Evolutionary conservation across 1,140 invertebrate genomes (phyloP).

Genomic region (Aphis craccivora): DNA sequence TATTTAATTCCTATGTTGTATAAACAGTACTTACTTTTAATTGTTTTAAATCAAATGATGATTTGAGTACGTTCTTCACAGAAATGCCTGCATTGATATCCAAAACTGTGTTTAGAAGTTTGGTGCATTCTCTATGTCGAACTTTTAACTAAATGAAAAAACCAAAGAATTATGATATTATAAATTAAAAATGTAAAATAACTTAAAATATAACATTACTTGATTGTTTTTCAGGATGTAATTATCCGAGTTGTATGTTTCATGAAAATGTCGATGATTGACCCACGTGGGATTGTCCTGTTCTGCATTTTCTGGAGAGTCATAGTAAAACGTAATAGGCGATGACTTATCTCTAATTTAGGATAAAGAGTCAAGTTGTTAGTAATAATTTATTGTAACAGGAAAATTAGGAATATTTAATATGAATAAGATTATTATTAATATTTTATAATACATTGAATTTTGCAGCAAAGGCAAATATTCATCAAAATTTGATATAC

Average conservation of each 20-base stretch:
- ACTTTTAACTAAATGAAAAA: constrained; percentile 64
- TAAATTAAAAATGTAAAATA: neutral
- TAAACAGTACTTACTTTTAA: constrained; percentile 61
- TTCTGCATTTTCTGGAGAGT: constrained; percentile 62
- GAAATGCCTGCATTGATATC: constrained; percentile 67
- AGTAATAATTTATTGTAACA: neutral
- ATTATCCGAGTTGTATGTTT: neutral
- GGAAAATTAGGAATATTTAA: neutral
- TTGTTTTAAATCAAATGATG: constrained; percentile 63
- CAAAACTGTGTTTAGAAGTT: constrained; percentile 68
- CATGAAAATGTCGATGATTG: constrained; percentile 62
- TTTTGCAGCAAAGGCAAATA: no score
- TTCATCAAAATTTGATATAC: no score
- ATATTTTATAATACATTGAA: no score
- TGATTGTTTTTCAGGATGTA: constrained; percentile 28
- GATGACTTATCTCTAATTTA: constrained; percentile 67
- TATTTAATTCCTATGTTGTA: no score
- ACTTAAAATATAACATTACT: constrained; percentile 53
- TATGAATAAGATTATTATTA: no score
- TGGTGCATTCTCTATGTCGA: constrained; percentile 68
- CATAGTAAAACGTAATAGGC: constrained; percentile 67
- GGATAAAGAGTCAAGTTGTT: neutral
- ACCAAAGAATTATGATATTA: neutral
- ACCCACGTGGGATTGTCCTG: constrained; percentile 63
- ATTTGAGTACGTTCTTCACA: constrained; percentile 68